A percentile compares a stretch with the other conserved stretches of the same genome.
phyloP scores from a whole-genome alignment of 2,113 vertebrate genomes.

The Syngnathus scovelli region DNA sequence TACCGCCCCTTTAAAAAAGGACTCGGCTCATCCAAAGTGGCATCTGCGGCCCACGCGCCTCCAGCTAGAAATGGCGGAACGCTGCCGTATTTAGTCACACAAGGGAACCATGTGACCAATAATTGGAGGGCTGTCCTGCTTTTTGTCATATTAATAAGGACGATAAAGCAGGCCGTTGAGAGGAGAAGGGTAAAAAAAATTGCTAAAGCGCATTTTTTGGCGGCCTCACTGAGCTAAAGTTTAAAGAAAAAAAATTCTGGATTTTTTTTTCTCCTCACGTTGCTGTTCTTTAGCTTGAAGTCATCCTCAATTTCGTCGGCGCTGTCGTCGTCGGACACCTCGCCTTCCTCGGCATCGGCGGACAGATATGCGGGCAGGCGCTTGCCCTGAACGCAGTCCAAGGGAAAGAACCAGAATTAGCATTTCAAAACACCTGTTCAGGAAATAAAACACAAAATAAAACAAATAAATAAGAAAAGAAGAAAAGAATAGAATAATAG shows the following conservation, averaged over 20 bases:
- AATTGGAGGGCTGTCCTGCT: conserved; percentile 25
- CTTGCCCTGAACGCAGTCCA: conserved; percentile 79
- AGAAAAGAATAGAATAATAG: too few relatives aligned
- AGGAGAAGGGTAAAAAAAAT: neutral
- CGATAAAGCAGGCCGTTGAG: neutral
- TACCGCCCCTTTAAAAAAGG: conserved; percentile 39
- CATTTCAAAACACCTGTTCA: neutral
- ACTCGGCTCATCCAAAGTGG: conserved; percentile 49
- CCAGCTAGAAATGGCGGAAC: conserved; percentile 44
- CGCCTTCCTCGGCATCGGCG: conserved; percentile 91
- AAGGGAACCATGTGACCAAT: conserved; percentile 41
- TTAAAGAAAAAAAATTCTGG: neutral
- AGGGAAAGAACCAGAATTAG: neutral
- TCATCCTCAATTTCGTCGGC: conserved; percentile 97
- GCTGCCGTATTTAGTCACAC: conserved; percentile 41
- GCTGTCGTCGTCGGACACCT: conserved; percentile 96
- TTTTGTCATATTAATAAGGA: conserved; percentile 11
- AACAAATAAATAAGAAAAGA: too few relatives aligned
- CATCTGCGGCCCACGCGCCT: conserved; percentile 50
- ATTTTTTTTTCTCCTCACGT: conserved; percentile 68
- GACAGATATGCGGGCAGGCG: conserved; percentile 85
- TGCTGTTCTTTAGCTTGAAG: conserved; percentile 87
- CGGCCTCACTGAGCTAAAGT: neutral
- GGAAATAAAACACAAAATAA: too few relatives aligned
- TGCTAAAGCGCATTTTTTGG: neutral